These are phyloP conservation scores for Nymphalis polychloros DNA, from an alignment of 2,888 invertebrate species.

Conservation along the genomic window DNA sequence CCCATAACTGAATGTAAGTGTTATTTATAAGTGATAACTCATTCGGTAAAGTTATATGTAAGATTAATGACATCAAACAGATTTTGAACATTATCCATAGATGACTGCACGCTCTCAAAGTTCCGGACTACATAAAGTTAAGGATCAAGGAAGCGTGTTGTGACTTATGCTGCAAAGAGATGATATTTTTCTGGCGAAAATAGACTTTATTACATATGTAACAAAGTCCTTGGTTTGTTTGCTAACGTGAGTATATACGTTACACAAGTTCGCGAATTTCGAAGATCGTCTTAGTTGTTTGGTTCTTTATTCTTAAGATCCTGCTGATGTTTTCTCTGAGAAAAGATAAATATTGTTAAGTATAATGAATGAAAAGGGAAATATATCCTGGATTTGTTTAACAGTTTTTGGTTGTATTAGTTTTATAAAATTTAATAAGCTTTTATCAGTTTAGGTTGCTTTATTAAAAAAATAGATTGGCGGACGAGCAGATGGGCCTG, in stretches of 20 bases:
- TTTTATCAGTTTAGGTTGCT: too few relatives aligned
- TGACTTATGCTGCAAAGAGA: slow-evolving; percentile 20
- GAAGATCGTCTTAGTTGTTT: slow-evolving; percentile 28
- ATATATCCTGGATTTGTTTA: not conserved
- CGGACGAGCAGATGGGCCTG: too few relatives aligned
- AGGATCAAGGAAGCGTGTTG: slow-evolving; percentile 31
- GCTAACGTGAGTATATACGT: slow-evolving; percentile 11
- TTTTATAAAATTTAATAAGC: not conserved
- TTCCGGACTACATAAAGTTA: slow-evolving; percentile 32
- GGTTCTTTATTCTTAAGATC: slow-evolving; percentile 26
- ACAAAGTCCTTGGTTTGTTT: slow-evolving; percentile 15
- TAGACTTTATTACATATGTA: not conserved
- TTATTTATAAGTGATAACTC: too few relatives aligned
- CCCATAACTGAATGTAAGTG: too few relatives aligned
- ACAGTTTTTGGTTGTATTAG: not conserved
- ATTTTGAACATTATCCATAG: slow-evolving; percentile 27
- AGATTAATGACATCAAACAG: slow-evolving; percentile 27
- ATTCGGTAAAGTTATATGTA: slow-evolving; percentile 5
- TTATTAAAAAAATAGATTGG: too few relatives aligned
- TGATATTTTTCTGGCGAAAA: slow-evolving; percentile 3
- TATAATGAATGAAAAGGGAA: slow-evolving; percentile 19
- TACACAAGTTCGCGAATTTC: slow-evolving; percentile 21
- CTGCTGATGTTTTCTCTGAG: slow-evolving; percentile 24
- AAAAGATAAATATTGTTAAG: slow-evolving; percentile 22
- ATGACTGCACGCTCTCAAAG: slow-evolving; percentile 28